Evolutionary conservation across 2,113 vertebrate genomes (phyloP), one percentile per base, ranked within the genome.

Genomic region (Eulemur macaco): DNA sequence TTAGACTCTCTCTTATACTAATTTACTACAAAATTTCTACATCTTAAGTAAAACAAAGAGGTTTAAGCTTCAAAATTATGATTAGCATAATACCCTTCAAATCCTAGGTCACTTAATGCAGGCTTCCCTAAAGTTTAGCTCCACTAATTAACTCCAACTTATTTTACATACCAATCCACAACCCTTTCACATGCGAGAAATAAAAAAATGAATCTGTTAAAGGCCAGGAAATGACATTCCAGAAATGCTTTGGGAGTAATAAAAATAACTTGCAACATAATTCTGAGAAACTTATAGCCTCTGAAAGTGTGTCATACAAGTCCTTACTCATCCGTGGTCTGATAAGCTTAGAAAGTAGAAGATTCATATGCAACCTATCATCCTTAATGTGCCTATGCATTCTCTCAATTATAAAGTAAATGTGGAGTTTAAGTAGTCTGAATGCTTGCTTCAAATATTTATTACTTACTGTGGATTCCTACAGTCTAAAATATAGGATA

Each of bases 161-260:
- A 97, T 96, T 97, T 97, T 94, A 96, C 94, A 81, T 94, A 95
- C 71, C 20, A 92, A 68, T 93, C 71, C 31, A 71, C 64, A 73
- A 89, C 69, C 34, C 10, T 82, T 94, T 97, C 37, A 92, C 45
- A 81, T 45, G 4, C 27, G 84, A 86, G 34, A 83, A 97, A 97
- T 94, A 87, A 96, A 93, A 97, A 80, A 85, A 97, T 31, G 39
- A 93, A 93, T 93, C 60, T 95, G 78, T 47, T 91, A 97, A 97
- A 45, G 87, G 73, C 54, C 83, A 96, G 89, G 63, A 89, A 81
- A 78, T 95, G 58, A 64, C 90, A 97, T 66, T 93, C 74, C 95
- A 96, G 73, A 95, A 98, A 73, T 84, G 47, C 50, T 94, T 95
- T 78, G 63, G 58, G 89, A 96, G 83, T 77, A 95, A 86, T 96